These are phyloP conservation scores for Unio pictorum DNA, from an alignment of 2,888 invertebrate species.

Conservation along the genomic window DNA sequence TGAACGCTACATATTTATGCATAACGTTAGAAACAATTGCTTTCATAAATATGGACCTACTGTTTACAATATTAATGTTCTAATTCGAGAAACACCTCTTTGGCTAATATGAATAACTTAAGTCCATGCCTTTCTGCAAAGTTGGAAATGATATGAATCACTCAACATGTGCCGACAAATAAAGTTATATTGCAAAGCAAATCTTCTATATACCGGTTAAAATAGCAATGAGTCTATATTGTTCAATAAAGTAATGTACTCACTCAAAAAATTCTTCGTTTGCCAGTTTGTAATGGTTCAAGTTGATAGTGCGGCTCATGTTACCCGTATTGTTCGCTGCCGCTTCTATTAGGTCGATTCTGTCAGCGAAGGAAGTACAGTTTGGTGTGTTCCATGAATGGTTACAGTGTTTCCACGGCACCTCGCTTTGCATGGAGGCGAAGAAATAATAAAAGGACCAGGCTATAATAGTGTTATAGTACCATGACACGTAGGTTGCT, in stretches of 20 bases:
- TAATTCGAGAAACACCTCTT: too few species aligned
- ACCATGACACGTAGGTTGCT: slow-evolving; percentile 82
- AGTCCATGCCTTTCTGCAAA: too few species aligned
- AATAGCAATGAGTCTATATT: neutral
- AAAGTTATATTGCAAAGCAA: too few species aligned
- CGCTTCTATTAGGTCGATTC: slow-evolving; percentile 14
- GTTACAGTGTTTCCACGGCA: slow-evolving; percentile 71
- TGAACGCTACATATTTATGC: too few species aligned
- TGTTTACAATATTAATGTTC: too few species aligned
- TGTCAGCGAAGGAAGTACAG: slow-evolving; percentile 75
- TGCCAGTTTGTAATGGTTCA: slow-evolving; percentile 23
- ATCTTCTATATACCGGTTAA: too few species aligned
- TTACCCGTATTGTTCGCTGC: slow-evolving; percentile 11
- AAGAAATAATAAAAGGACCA: slow-evolving; percentile 80
- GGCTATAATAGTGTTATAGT: slow-evolving; percentile 97
- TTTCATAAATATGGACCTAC: too few species aligned
- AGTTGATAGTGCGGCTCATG: neutral
- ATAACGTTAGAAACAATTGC: too few species aligned
- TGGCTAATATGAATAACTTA: too few species aligned
- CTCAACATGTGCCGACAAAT: too few species aligned
- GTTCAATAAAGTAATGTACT: slow-evolving; percentile 1
- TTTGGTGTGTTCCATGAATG: slow-evolving; percentile 70
- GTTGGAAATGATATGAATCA: too few species aligned
- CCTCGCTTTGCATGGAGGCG: slow-evolving; percentile 64
- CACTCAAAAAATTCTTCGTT: slow-evolving; percentile 49